Conservation (phyloP, 2,113 vertebrate genomes). For the Apus apus region DNA sequence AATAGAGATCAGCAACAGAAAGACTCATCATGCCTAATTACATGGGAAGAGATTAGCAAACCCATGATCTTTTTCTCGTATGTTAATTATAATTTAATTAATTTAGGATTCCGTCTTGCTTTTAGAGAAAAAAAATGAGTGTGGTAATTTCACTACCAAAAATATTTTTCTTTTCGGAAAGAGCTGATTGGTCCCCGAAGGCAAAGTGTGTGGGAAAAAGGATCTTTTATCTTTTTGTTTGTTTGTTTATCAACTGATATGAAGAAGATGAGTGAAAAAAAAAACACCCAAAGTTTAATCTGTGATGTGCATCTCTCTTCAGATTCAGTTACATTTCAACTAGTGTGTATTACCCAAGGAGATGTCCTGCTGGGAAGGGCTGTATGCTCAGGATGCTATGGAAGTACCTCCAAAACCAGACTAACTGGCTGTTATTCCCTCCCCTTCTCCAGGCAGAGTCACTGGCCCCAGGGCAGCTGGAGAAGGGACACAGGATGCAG, state of each 20-base stretch:
- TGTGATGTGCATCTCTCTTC: not conserved
- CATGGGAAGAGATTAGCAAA: not conserved
- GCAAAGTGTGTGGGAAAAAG: not conserved
- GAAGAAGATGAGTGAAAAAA: fast-evolving
- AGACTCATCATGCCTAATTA: not conserved
- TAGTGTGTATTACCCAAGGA: not conserved
- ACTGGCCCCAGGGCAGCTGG: not conserved
- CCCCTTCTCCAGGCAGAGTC: not conserved
- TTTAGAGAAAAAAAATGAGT: not conserved
- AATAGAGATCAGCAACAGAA: not conserved
- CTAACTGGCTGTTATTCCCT: not conserved
- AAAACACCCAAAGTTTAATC: not conserved
- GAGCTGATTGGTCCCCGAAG: not conserved
- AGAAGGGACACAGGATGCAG: not conserved
- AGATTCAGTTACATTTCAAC: not conserved
- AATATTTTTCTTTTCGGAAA: not conserved
- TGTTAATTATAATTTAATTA: not conserved
- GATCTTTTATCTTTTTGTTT: not conserved
- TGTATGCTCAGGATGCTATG: not conserved
- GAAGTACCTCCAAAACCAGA: not conserved
- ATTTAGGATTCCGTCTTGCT: not conserved
- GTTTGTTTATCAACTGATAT: not conserved
- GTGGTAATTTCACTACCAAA: not conserved
- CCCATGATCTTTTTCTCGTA: not conserved
- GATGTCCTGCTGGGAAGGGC: not conserved